Base-by-base conservation (phyloP, 2,888 invertebrate genomes). In the Cheilosia soror region DNA sequence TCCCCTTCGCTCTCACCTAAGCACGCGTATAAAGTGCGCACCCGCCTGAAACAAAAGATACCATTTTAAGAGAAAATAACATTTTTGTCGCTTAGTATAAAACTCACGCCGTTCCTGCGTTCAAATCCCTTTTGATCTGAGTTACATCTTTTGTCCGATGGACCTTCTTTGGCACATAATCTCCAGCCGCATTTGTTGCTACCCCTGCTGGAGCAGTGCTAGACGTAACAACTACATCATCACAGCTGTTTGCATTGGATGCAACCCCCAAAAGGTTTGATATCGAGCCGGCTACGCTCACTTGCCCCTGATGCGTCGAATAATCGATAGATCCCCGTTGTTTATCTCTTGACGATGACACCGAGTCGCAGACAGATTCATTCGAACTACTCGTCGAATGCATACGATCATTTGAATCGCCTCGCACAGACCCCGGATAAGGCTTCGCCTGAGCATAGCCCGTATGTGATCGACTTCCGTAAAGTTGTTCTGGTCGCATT, bases 1-100 rank as follows among this genome's bases (percentile, higher is more conserved):
- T 99, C 99, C 87, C 98, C 97, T 91, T 98, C 98, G 93, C 98
- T 97, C 93, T 98, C 99, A 72, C 98, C 99, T 88, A 98, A 94
- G 92, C 99, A 99, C 66, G 98, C 97, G 93, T 98, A 99, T 88
- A 99, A 93, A 68, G 99, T 99, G 90, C 98, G 94, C 86, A 98
- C 99, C 91, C 97, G 95, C 92, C 96, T 96, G 92, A 69, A 93
- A 60, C 47, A 82, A 68, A 49, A 51, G n/a, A 29, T 25, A 2
- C 0, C 15, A 51, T 60, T 62, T 37, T 5, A 60, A 4, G 37
- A 33, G 20, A 9, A 42, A n/a, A 1, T 27, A n/a, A 29, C 31
- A 31, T 13, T 9, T 25, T 44, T 11, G 0, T 25, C 20, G 53
- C 25, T 37, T 13, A 79, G 58, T 15, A 37, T 9, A 40, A 20